These are phyloP conservation scores for Porites evermanni DNA, from an alignment of 92 coral and sea anemone species.

Conservation along the genomic window DNA sequence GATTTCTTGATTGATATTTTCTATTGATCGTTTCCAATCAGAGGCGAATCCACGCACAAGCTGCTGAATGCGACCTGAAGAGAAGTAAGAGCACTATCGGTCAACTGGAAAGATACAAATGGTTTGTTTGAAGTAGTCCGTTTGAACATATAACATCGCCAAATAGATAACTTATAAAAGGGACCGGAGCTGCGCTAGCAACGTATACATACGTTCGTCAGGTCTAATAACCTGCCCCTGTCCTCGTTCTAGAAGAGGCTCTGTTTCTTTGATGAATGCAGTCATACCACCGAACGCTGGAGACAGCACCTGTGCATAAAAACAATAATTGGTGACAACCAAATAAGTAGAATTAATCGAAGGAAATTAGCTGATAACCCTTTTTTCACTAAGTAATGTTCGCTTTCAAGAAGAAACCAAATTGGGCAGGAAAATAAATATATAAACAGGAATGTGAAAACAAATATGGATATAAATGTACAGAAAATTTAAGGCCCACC, in stretches of 20 bases:
- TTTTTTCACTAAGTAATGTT: too few species aligned
- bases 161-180: too few species aligned
- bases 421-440: too few species aligned
- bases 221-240: slow-evolving; percentile 93
- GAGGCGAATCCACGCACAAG: slow-evolving; percentile 99
- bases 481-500: slow-evolving; percentile 35
- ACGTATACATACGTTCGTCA: slow-evolving; percentile 85
- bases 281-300: slow-evolving; percentile 99
- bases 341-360: too few species aligned
- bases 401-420: too few species aligned
- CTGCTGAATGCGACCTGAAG: slow-evolving; percentile 89
- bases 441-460: neutral
- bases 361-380: neutral
- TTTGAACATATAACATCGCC: too few species aligned
- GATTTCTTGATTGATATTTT: slow-evolving; percentile 93
- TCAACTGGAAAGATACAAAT: neutral
- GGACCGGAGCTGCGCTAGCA: neutral
- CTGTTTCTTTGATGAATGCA: slow-evolving; percentile 94
- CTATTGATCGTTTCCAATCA: slow-evolving; percentile 97
- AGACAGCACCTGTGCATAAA: slow-evolving; percentile 80
- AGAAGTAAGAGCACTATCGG: neutral
- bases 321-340: neutral
- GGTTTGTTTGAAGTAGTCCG: neutral
- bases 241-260: slow-evolving; percentile 92
- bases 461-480: neutral